A percentile compares a stretch with the other conserved stretches of the same genome.
Conservation (phyloP, 2,888 invertebrate genomes). For the Drosophila prolongata region DNA sequence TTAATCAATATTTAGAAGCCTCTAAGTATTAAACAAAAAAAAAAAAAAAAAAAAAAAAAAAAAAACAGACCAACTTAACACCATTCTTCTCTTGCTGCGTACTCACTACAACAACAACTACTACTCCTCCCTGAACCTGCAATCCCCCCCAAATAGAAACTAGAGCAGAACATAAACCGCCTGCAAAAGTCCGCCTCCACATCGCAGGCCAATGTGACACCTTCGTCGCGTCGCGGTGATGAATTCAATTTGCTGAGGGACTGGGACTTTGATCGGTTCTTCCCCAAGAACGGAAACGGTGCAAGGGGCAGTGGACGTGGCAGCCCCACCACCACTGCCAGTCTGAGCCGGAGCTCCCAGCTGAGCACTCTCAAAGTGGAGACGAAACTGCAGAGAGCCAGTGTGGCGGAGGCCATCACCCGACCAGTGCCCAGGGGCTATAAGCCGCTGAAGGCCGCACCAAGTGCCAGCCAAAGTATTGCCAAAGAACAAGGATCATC, state of each 20-base stretch:
- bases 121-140: constrained; percentile 26
- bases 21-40: constrained; percentile 37
- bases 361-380: constrained; percentile 84
- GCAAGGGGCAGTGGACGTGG: constrained; percentile 54
- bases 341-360: constrained; percentile 81
- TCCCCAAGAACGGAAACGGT: constrained; percentile 85
- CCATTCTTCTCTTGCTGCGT: constrained; percentile 76
- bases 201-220: constrained; percentile 73
- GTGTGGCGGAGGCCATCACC: constrained; percentile 78
- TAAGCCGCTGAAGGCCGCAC: constrained; percentile 60
- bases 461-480: constrained; percentile 51
- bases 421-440: constrained; percentile 78
- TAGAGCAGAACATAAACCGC: constrained; percentile 79
- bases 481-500: constrained; percentile 65
- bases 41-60: constrained; percentile 18
- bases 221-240: constrained; percentile 31
- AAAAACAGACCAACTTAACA: constrained; percentile 53
- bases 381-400: constrained; percentile 81
- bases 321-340: constrained; percentile 66
- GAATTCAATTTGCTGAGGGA: constrained; percentile 89
- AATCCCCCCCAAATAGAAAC: constrained; percentile 75
- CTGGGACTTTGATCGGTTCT: constrained; percentile 95
- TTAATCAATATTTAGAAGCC: constrained; percentile 39
- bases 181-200: constrained; percentile 83
- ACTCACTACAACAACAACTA: constrained; percentile 51